Evolutionary conservation across 2,888 invertebrate genomes (phyloP).

Genomic region (Chymomyza amoena): DNA sequence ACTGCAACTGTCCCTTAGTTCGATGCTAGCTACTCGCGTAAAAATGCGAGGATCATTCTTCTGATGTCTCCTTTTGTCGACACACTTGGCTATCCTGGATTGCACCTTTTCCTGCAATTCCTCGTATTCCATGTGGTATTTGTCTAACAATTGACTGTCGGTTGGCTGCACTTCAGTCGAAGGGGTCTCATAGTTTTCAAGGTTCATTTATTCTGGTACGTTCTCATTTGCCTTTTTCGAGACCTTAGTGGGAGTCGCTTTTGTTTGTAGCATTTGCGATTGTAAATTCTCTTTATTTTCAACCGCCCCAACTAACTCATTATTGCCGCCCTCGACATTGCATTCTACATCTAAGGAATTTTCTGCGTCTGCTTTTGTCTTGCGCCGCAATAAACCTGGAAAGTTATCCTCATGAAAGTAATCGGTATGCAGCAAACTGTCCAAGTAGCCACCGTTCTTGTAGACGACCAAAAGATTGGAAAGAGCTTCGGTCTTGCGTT

Average conservation of each 20-base stretch:
- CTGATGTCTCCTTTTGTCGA: constrained; percentile 57
- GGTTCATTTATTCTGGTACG: constrained; percentile 1
- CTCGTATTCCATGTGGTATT: constrained; percentile 60
- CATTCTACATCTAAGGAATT: neutral
- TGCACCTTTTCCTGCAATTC: constrained; percentile 61
- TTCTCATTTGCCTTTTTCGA: constrained; percentile 12
- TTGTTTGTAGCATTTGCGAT: neutral
- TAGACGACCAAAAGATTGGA: constrained; percentile 89
- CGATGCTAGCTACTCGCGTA: constrained; percentile 71
- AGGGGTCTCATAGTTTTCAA: constrained; percentile 8
- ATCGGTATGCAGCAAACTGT: constrained; percentile 90
- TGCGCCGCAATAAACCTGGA: constrained; percentile 85
- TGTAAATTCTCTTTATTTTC: constrained; percentile 6
- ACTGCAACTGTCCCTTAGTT: constrained; percentile 66
- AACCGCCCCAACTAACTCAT: neutral
- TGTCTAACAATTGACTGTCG: constrained; percentile 26
- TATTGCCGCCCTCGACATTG: neutral
- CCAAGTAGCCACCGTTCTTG: constrained; percentile 91
- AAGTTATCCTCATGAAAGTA: constrained; percentile 92
- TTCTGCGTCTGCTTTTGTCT: neutral
- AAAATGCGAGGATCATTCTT: constrained; percentile 76
- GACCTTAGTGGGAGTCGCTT: constrained; percentile 55
- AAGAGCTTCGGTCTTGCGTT: constrained; percentile 87
- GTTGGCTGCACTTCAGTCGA: constrained; percentile 26
- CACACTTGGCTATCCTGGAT: constrained; percentile 68